Evolutionary conservation across 2,113 vertebrate species (phyloP), one percentile per base, ranked within the genome.

Genomic region (Pangasianodon gigas): DNA sequence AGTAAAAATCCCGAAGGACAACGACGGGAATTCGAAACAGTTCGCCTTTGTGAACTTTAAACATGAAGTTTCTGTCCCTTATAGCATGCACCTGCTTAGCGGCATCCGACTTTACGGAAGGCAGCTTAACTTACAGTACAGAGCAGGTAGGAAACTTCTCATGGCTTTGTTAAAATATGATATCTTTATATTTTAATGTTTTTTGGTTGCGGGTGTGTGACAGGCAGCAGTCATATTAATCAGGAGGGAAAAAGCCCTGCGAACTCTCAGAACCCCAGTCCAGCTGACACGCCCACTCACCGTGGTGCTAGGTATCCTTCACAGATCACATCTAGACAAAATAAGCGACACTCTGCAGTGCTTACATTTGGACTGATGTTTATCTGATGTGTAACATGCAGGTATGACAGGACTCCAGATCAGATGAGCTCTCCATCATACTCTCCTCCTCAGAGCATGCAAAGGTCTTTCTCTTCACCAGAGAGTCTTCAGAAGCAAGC

Each of bases 31-130:
- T 87, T 96, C 96, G 88, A 99, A 99, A 91, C 96, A 96, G 0
- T 99, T 98, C 91, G 98, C 98, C 0, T 99, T 99, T 87, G 97
- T 98, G n/a, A 97, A 97, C 5, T 99, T 97, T 93, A 99, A 98
- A 71, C 97, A 99, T 11, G 98, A 99, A 75, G 97, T 96, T 74
- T 99, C 98, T 0, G 98, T 96, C 44, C 98, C 98, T 0, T 99
- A 99, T 5, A 97, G 96, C 1, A 95, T 99, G 96, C 95, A 95
- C 84, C 95, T 99, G 7, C 95, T 99, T 0, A 96, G 98, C 85
- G 98, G 98, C 13, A 96, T 96, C 56, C 95, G 96, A 71, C 95
- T 99, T 1, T 97, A 95, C 46, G 98, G 98, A 58, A 96, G 96
- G 89, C 96, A 95, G 3, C 96, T 99, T 90, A 97, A 97, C 86